Percentiles rank a stretch among this genome's conserved stretches.
Conservation (phyloP, 2,888 invertebrate genomes). For the Argyresthia goedartella region DNA sequence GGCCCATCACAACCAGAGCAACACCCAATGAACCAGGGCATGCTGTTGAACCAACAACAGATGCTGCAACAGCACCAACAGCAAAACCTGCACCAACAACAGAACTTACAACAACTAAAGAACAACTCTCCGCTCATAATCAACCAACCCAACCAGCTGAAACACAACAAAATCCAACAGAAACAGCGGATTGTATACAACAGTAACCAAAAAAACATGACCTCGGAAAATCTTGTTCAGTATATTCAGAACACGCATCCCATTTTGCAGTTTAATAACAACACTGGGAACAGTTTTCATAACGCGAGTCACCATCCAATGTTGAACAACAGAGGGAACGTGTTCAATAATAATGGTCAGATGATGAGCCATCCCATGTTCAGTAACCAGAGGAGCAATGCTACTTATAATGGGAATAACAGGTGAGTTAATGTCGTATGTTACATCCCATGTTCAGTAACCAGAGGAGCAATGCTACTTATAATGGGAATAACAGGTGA, state of each 20-base stretch:
- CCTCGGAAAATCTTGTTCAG: conserved; percentile 53
- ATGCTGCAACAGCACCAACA: conserved; percentile 12
- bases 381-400: conserved; percentile 31
- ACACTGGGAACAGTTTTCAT: conserved; percentile 35
- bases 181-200: conserved; percentile 34
- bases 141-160: conserved; percentile 14
- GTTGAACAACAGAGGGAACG: conserved; percentile 29
- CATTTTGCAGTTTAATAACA: conserved; percentile 20
- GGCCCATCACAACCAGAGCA: conserved; percentile 39
- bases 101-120: conserved; percentile 19
- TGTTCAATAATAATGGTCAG: conserved; percentile 21
- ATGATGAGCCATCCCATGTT: neutral
- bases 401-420: conserved; percentile 28
- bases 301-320: conserved; percentile 60
- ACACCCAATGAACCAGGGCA: conserved; percentile 8
- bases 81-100: conserved; percentile 10
- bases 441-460: too few species aligned
- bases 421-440: too few species aligned
- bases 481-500: too few species aligned
- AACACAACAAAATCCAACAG: conserved; percentile 26
- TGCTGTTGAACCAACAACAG: conserved; percentile 10
- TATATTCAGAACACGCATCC: conserved; percentile 59
- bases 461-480: too few species aligned
- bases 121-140: conserved; percentile 15
- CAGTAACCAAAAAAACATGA: conserved; percentile 35